Evolutionary conservation across 2,797 vertebrate species (phyloP).

Genomic region (Phrynocephalus forsythii): DNA sequence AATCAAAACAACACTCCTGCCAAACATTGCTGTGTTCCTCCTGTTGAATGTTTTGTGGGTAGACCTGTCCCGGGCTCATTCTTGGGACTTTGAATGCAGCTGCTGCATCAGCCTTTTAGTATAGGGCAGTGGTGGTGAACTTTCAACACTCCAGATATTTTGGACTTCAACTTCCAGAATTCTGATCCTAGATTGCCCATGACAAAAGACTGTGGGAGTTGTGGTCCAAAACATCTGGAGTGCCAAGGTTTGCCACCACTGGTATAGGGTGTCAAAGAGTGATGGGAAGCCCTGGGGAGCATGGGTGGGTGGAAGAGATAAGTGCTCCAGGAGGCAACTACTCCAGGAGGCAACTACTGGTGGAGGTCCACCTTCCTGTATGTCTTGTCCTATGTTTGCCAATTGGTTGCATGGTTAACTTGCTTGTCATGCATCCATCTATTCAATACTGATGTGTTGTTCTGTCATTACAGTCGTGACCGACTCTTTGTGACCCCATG

Average conservation of each 20-base stretch:
- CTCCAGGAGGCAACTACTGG: neutral
- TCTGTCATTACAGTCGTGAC: too few relatives aligned
- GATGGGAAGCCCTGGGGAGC: neutral
- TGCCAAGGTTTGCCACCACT: too few relatives aligned
- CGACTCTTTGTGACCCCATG: too few relatives aligned
- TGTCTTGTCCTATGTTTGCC: neutral
- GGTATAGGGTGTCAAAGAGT: neutral
- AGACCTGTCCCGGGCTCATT: neutral
- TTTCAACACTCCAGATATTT: too few relatives aligned
- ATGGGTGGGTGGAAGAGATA: too few relatives aligned
- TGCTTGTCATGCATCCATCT: neutral
- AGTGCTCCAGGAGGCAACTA: too few relatives aligned
- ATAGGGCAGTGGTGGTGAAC: too few relatives aligned
- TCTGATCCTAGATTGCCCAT: too few relatives aligned
- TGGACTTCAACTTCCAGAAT: too few relatives aligned
- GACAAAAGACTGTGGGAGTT: too few relatives aligned
- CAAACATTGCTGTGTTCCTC: neutral
- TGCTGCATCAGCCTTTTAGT: neutral
- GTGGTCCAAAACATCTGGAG: too few relatives aligned
- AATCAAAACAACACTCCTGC: neutral
- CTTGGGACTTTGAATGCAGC: neutral
- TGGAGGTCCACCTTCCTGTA: neutral
- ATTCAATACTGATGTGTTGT: neutral
- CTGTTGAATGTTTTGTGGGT: neutral
- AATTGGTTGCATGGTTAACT: neutral